Evolutionary conservation across 2,797 vertebrate genomes (phyloP), one percentile per base, ranked within the genome.

Genomic region (Chelon labrosus): DNA sequence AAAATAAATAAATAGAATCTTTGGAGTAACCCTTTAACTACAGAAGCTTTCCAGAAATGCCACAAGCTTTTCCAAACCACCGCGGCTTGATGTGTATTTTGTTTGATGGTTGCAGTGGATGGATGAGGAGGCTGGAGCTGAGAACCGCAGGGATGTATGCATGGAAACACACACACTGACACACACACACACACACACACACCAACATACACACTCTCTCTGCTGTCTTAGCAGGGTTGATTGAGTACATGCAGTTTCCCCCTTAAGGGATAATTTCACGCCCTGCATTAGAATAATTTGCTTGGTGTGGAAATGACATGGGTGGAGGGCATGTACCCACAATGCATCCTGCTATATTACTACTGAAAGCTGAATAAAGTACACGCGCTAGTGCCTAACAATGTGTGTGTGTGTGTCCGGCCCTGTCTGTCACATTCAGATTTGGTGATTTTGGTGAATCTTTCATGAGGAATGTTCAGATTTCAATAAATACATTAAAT

Each of bases 181-280:
- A 17, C 14, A 5, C 42, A 7, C 42, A 16, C 42, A 17, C 42
- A 16, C 42, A 44, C 42, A 17, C 42, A 44, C 42, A 44, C 41
- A 42, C 41, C 13, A 10, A 14, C 12, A 42, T 10, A 39, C 38
- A 62, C 50, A 53, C 47, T 46, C 37, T 63, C 65, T 65, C 41
- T 75, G 78, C 68, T 75, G 78, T 82, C 65, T 85, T 73, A 59
- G 59, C 53, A 47, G 49, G 80, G 73, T 65, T 86, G 85, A 89
- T 85, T 82, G 87, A 83, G 75, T 60, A 75, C 75, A 83, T 59
- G 47, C 65, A 63, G 66, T 59, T 59, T 68, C 65, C 70, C 75
- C 83, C 86, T 76, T 46, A 77, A 88, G 89, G 85, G 77, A 86
- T 86, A 47, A 89, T 89, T 89, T 89, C 82, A 88, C 50, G 81